These are phyloP conservation scores for Carterocephalus palaemon DNA, from an alignment of 2,888 invertebrate species.

Conservation along the genomic window DNA sequence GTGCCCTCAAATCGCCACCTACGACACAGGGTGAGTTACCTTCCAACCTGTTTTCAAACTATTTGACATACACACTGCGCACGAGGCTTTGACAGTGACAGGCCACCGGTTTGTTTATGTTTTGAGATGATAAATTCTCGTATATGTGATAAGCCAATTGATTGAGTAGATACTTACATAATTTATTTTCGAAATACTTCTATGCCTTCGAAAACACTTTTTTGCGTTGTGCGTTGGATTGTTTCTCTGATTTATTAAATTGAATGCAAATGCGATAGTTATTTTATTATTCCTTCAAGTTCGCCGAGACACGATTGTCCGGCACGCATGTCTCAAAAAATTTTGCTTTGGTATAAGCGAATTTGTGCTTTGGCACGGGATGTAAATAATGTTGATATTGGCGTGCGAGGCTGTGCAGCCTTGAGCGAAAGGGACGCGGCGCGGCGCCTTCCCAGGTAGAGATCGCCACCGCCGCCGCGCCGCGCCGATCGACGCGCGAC, in stretches of 20 bases:
- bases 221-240: neutral
- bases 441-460: conserved; percentile 63
- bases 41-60: conserved; percentile 9
- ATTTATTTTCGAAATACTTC: neutral
- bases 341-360: conserved; percentile 27
- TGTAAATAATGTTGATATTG: conserved; percentile 40
- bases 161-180: conserved; percentile 8
- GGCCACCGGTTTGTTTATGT: conserved; percentile 54
- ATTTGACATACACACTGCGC: conserved; percentile 28
- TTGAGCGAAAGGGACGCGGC: conserved; percentile 72
- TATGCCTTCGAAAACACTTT: neutral
- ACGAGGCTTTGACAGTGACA: conserved; percentile 55
- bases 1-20: conserved; percentile 6
- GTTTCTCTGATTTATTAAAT: neutral
- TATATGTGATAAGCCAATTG: conserved; percentile 18
- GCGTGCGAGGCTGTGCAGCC: conserved; percentile 45
- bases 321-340: conserved; percentile 45
- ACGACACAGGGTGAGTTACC: conserved; percentile 26
- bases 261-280: conserved; percentile 12
- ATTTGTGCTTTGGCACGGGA: conserved; percentile 26
- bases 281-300: conserved; percentile 32
- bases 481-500: conserved; percentile 43
- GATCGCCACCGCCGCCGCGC: conserved; percentile 29
- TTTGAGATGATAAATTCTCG: conserved; percentile 31
- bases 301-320: conserved; percentile 45